A percentile compares a stretch with the other conserved stretches of the same genome.
phyloP scores from a whole-genome alignment of 2,113 vertebrate species.

The Notothenia rossii region DNA sequence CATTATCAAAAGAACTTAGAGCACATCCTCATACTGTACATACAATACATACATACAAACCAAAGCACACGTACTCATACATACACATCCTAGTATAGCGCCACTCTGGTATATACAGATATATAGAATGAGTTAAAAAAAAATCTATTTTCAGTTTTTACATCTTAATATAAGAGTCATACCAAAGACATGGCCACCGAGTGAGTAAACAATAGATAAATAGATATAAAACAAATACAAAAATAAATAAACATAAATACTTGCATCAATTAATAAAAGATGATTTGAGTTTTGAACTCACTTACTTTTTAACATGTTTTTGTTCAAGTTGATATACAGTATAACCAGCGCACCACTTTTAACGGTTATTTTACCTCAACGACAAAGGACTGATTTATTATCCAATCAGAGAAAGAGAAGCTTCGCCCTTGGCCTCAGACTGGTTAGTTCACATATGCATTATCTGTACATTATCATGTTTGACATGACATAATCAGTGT shows the following conservation, averaged over 20 bases:
- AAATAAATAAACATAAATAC: conserved; percentile 84
- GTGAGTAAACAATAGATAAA: conserved; percentile 83
- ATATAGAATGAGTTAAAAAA: conserved; percentile 83
- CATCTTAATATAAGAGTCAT: conserved; percentile 82
- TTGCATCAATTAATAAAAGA: conserved; percentile 78
- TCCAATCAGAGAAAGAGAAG: conserved; percentile 45
- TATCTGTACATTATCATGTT: conserved; percentile 68
- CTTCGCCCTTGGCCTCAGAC: conserved; percentile 37
- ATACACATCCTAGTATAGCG: conserved; percentile 71
- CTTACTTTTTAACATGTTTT: conserved; percentile 67
- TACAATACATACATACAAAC: conserved; percentile 74
- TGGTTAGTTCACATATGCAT: conserved; percentile 50
- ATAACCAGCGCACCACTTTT: conserved; percentile 72
- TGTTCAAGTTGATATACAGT: conserved; percentile 72
- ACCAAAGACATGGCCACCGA: conserved; percentile 86
- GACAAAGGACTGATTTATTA: conserved; percentile 55
- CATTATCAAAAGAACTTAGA: conserved; percentile 78
- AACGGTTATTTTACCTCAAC: conserved; percentile 73
- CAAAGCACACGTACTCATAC: conserved; percentile 69
- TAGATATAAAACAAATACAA: conserved; percentile 85
- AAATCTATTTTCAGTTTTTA: conserved; percentile 80
- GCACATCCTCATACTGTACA: conserved; percentile 75
- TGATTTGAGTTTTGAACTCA: conserved; percentile 77
- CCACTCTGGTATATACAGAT: conserved; percentile 83
- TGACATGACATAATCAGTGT: conserved; percentile 40